Base-by-base conservation (phyloP, 2,797 vertebrate genomes). In the Macrochelys suwanniensis region DNA sequence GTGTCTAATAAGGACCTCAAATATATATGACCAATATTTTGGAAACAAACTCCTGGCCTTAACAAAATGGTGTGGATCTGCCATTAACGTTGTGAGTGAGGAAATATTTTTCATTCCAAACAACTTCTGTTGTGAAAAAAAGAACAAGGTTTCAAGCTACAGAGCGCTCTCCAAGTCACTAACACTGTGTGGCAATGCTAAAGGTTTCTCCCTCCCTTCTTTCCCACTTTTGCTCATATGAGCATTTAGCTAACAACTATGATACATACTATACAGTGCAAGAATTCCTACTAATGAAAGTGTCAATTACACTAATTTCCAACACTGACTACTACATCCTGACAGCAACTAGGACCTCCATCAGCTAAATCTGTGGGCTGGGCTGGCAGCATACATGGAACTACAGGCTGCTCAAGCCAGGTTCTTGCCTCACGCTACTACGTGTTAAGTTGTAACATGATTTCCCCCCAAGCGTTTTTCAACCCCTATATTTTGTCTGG, bases 171-270 rank as follows among this genome's bases (percentile, higher is more conserved):
- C 21, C 65, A 37, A 37, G 19, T 37, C n/a, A 37, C 19, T 37
- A n/a, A 33, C 16, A 65, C n/a, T 21, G 17, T 37, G 17, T 5
- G 65, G n/a, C 65, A 68, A 65, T 37, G 5, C n/a, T 11, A 45
- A 19, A 21, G 3, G n/a, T 21, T 21, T 51, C 28, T 16, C 49
- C 2, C 15, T 6, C 11, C 80, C 10, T 6, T 45, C 7, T 1
- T 3, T 1, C 9, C 9, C 2, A 1, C 6, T 3, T 37, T 71
- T 71, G 17, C 19, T 37, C n/a, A 42, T 6, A 42, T 3, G 21
- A 71, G 17, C 65, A 42, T 23, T 71, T 42, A 42, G 17, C 5
- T 23, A 71, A 37, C 19, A 37, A 23, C 19, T 37, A 71, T 42
- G 33, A 71, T 11, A 37, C 65, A 71, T 23, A 71, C n/a, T 37